Base-by-base conservation (phyloP, 2,888 invertebrate species). In the Hypomecis punctinalis region DNA sequence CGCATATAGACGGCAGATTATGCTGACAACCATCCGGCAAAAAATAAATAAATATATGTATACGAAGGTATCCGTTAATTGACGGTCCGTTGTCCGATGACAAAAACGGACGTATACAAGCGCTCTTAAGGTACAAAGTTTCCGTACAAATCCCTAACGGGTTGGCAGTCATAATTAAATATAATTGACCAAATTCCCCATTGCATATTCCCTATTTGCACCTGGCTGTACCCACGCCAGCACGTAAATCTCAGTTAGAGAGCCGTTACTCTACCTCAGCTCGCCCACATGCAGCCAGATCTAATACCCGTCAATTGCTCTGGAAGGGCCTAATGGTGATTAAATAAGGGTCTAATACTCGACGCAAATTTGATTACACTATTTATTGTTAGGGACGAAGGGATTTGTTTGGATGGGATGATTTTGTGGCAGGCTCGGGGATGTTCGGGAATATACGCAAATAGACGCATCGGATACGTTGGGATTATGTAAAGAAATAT, bases 291-390 rank as follows among this genome's bases (percentile, higher is more conserved):
- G 68, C 57, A 66, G 55, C 54, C 56, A 59, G 67, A 66, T 71
- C 74, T 77, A 82, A 81, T 78, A 76, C 73, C 76, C 77, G 78
- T 79, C 82, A 76, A 74, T 68, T 68, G 70, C 59, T 59, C 57
- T 69, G 67, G 67, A 69, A 69, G 71, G 72, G 71, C 69, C 74
- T 81, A 81, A 81, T 81, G 73, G 78, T 81, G 81, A 80, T 81
- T 79, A 79, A 82, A 81, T 81, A 81, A 76, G 73, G 78, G 73
- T 69, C 67, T 68, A 68, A 73, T 71, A 67, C 71, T 54, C 69
- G 68, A 63, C 64, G 53, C 54, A 58, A 68, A 69, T 73, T 73
- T 71, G 72, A 73, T 73, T 68, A 67, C 69, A 63, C 69, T 72
- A 72, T 70, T 72, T 68, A 73, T 69, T 67, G 69, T 57, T 40